Conservation (phyloP, 2,797 vertebrate species). For the Betta splendens region DNA sequence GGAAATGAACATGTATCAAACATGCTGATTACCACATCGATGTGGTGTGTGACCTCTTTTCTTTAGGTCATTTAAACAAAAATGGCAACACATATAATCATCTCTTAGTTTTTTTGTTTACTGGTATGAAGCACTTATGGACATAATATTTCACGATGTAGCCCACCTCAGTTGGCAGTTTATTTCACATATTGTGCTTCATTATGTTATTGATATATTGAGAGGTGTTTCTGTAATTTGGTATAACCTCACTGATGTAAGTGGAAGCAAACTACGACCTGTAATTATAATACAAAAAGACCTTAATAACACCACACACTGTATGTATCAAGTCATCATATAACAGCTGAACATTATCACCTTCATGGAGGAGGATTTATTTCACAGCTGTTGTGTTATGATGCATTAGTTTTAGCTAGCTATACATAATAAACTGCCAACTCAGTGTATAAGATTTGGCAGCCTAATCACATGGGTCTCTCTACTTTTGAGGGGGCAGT, state of each 20-base stretch:
- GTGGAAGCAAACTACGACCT: not conserved
- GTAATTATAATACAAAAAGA: too few relatives aligned
- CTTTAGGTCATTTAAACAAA: too few relatives aligned
- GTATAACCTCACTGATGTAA: not conserved
- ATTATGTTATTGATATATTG: not conserved
- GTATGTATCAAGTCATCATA: not conserved
- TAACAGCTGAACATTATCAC: not conserved
- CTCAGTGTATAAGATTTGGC: conserved; percentile 6
- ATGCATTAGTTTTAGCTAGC: not conserved
- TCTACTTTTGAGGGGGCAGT: conserved; percentile 4
- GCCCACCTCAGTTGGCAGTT: not conserved
- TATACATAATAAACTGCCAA: not conserved
- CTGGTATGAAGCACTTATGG: not conserved
- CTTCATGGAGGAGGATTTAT: not conserved
- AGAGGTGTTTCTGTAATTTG: not conserved
- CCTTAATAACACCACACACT: too few relatives aligned
- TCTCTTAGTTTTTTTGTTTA: conserved; percentile 47
- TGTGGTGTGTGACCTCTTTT: too few relatives aligned
- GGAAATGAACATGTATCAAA: not conserved
- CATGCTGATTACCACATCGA: not conserved
- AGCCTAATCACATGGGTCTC: not conserved
- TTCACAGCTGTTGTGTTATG: not conserved
- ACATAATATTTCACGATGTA: too few relatives aligned
- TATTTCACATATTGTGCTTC: not conserved
- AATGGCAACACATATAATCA: not conserved